Evolutionary conservation across 1,140 invertebrate species (phyloP), one percentile per base, ranked within the genome.

Genomic region (Drosophila varians): DNA sequence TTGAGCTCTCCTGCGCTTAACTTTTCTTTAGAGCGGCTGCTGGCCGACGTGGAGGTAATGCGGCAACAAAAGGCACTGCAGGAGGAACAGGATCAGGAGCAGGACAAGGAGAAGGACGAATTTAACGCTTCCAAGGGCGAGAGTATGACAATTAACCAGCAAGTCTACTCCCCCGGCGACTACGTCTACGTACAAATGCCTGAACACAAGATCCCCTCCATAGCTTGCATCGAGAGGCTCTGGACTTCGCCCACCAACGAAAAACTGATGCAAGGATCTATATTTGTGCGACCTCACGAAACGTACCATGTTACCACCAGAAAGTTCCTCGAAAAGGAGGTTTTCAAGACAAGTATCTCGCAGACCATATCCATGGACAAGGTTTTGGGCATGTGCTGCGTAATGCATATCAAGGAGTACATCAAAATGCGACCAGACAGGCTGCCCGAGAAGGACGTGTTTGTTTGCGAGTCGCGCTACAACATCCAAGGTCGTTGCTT

Each of bases 391-490:
- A 94, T 96, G 69, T 99, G 98, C 91, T 97, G 95, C 90, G 97
- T 99, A 11, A 94, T 99, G 93, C 97, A 95, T 89, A 96, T 99
- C 1, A 98, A 97, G 80, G 98, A 99, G 88, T 99, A 99, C 92
- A 97, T 99, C 84, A 96, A 97, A 79, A 94, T 94, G 87, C 94
- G 94, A 70, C 97, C 98, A 0, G 96, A 97, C 92, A 95, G 94
- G 11, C 97, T 98, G 90, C 93, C 94, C 1, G 97, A 98, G 58
- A 98, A 98, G 90, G 98, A 99, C 92, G 96, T 99, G 0, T 99
- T 97, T 90, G 98, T 99, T 0, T 99, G 98, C 91, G 98, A 99
- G 92, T 98, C 97, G 11, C 93, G 98, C 8, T 99, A 99, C 91
- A 97, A 95, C 62, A 95, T 96, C 0, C 95, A 95, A 80, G 94